These are phyloP conservation scores for Nycteola revayana DNA, from an alignment of 2,888 invertebrate genomes.

Conservation along the genomic window DNA sequence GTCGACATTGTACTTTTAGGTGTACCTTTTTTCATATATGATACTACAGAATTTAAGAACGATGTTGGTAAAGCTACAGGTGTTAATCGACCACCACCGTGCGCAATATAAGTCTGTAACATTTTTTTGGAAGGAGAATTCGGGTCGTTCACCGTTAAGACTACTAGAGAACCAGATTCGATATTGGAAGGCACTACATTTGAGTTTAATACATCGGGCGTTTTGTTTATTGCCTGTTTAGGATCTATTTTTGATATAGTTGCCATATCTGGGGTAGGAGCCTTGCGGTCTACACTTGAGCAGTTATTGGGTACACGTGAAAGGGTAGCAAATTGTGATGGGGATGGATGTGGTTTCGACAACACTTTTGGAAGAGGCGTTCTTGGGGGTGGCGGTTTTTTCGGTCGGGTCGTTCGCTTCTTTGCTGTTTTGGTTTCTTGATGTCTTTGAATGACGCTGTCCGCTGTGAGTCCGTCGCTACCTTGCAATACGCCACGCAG, in stretches of 20 bases:
- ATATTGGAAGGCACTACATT: slow-evolving; percentile 55
- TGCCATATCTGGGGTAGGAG: slow-evolving; percentile 14
- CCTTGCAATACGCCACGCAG: slow-evolving; percentile 25
- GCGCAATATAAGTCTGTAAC: slow-evolving; percentile 69
- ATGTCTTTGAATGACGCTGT: slow-evolving; percentile 23
- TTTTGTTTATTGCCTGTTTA: slow-evolving; percentile 3
- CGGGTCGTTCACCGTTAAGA: slow-evolving; percentile 67
- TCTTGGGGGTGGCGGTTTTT: slow-evolving; percentile 2
- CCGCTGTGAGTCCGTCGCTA: slow-evolving; percentile 37
- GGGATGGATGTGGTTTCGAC: not conserved
- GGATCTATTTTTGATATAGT: slow-evolving; percentile 26
- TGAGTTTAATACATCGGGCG: not conserved
- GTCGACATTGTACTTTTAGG: slow-evolving; percentile 47
- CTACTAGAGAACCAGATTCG: slow-evolving; percentile 66
- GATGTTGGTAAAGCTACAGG: slow-evolving; percentile 60
- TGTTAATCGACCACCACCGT: slow-evolving; percentile 53
- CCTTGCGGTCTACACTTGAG: slow-evolving; percentile 9
- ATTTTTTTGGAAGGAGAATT: slow-evolving; percentile 66
- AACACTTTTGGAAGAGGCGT: slow-evolving; percentile 2
- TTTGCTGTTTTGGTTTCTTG: not conserved
- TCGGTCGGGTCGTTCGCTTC: not conserved
- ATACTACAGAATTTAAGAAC: slow-evolving; percentile 62
- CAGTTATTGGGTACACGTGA: not conserved
- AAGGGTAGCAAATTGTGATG: not conserved
- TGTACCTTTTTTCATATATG: slow-evolving; percentile 65